Evolutionary conservation across 2,113 vertebrate species (phyloP), one percentile per base, ranked within the genome.

Genomic region (Dasyprocta punctata): DNA sequence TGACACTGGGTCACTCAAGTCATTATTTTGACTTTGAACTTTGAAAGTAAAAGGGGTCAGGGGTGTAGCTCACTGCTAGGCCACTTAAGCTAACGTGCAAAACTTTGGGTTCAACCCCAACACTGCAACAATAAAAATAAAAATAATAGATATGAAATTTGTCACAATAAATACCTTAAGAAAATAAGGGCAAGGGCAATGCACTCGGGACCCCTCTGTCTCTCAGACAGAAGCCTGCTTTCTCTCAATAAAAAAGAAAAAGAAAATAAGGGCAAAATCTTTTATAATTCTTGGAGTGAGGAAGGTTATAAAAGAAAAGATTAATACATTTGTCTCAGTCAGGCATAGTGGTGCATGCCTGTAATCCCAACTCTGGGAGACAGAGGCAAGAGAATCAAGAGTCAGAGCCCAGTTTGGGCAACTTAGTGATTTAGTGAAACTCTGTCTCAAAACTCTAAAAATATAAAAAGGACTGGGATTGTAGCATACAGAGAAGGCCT

Each of bases 211-310:
- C n/a, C n/a, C n/a, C n/a, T n/a, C n/a, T n/a, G n/a, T n/a, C n/a
- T n/a, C n/a, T n/a, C n/a, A n/a, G n/a, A n/a, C n/a, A n/a, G n/a
- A n/a, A n/a, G n/a, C n/a, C n/a, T n/a, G n/a, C n/a, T n/a, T n/a
- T n/a, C n/a, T n/a, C n/a, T n/a, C n/a, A n/a, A n/a, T n/a, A n/a
- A n/a, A n/a, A n/a, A n/a, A n/a, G n/a, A n/a, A n/a, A n/a, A n/a
- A n/a, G n/a, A n/a, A n/a, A n/a, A n/a, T n/a, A 77, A 20, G 47
- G 41, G 9, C 13, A 78, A 54, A 94, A 92, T 86, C 24, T 4
- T 88, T 91, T 65, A 38, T 95, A 93, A 56, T 11, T 61, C 73
- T 88, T 56, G 22, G 60, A 71, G 5, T 80, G 60, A 97, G 52
- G 54, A 92, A 92, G 19, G 44, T 19, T 71, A 26, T 86, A 89